Percentiles rank a stretch among this genome's conserved stretches.
phyloP scores from a whole-genome alignment of 2,888 invertebrate genomes.

The Ophion obscuratus region DNA sequence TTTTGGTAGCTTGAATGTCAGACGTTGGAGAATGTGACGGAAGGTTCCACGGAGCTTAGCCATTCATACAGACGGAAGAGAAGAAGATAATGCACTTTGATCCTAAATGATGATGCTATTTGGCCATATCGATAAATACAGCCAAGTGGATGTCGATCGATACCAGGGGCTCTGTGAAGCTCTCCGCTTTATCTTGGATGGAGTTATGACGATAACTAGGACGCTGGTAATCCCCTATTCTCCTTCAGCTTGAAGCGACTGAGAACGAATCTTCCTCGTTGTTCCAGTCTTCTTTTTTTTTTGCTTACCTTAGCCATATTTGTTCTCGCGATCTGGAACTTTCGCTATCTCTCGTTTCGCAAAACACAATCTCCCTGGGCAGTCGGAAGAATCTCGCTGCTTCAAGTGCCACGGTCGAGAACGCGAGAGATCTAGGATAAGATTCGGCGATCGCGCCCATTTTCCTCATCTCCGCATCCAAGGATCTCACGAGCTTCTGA shows the following conservation, averaged over 20 bases:
- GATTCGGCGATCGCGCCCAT: constrained; percentile 66
- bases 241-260: neutral
- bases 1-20: neutral
- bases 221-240: too few species aligned
- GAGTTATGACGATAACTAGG: too few species aligned
- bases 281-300: neutral
- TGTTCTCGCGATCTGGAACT: neutral
- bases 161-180: too few species aligned
- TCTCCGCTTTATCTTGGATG: too few species aligned
- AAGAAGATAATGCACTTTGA: neutral
- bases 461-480: neutral
- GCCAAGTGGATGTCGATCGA: too few species aligned
- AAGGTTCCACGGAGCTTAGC: too few species aligned
- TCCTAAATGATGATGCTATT: neutral
- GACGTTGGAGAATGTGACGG: too few species aligned
- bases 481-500: constrained; percentile 26
- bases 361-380: constrained; percentile 29
- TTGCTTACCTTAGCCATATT: constrained; percentile 1
- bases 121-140: too few species aligned
- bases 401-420: constrained; percentile 68
- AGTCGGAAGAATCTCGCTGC: constrained; percentile 43
- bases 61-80: too few species aligned
- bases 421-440: constrained; percentile 72
- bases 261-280: neutral
- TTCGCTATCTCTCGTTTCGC: neutral